Base-by-base conservation (phyloP, 2,888 invertebrate genomes). In the Crossocerus cetratus region DNA sequence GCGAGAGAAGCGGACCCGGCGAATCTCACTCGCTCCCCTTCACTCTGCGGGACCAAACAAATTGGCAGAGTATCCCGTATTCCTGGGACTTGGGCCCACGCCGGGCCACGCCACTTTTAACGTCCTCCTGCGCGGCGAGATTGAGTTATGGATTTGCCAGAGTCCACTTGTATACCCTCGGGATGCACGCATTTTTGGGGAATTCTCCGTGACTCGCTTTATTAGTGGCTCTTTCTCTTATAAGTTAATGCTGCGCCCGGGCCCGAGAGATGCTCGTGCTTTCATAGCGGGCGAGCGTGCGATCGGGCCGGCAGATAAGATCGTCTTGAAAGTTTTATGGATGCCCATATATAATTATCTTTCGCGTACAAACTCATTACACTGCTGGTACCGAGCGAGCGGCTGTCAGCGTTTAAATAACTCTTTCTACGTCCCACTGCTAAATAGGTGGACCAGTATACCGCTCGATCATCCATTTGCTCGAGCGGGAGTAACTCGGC, bases 21-120 rank as follows among this genome's bases (percentile, higher is more conserved):
- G 72, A 80, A 76, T 72, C 82, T 67, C 76, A 74, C 74, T 77
- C 22, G 32, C 59, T 62, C 72, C 65, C 75, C 69, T 72, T 72
- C 74, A 74, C 59, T 75, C 77, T 79, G 74, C 79, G 77, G 80
- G 77, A 70, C 76, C 81, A 78, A 86, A 86, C 86, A 87, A 87
- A 86, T 87, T 87, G 86, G 85, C 85, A 87, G 85, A 85, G 83
- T 86, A 86, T 87, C 83, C 84, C 80, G 77, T 74, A 76, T 74
- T 44, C 57, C 58, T 69, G 53, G 55, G 32, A 18, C 43, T 60
- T n/a, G 20, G 23, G 16, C 53, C 11, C 1, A 3, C 14, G 45
- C 45, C 1, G 3, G 18, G 32, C 5, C 14, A 18, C 20, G 3
- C 49, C 23, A 13, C 14, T 62, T 23, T 53, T 45, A 18, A 18